Percentiles rank a stretch among this genome's conserved stretches.
Evolutionary conservation across 2,113 vertebrate species (phyloP).

Genomic region (Gobio gobio): DNA sequence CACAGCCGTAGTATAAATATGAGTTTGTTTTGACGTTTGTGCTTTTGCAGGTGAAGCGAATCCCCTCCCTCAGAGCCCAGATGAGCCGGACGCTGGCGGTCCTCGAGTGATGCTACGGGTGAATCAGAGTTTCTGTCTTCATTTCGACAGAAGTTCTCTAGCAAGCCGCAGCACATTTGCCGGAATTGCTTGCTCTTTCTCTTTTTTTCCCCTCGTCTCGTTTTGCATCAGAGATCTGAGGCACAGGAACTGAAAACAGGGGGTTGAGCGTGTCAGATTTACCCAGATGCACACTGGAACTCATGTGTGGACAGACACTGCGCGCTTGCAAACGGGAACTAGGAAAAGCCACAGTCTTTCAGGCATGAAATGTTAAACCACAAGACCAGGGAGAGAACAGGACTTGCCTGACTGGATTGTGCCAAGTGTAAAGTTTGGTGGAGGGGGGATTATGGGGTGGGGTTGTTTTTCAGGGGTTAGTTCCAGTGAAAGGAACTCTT

Average conservation of each 20-base stretch:
- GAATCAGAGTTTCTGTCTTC: neutral
- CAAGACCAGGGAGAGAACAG: neutral
- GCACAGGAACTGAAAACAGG: slow-evolving; percentile 57
- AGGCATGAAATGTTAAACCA: neutral
- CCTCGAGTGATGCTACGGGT: neutral
- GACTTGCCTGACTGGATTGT: too few species aligned
- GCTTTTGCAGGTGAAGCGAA: neutral
- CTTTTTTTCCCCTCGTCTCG: neutral
- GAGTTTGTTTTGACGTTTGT: too few species aligned
- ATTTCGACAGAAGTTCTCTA: neutral
- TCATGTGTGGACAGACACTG: slow-evolving; percentile 37
- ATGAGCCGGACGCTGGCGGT: too few species aligned
- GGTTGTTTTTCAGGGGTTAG: too few species aligned
- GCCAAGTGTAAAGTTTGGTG: too few species aligned
- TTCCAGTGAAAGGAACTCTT: too few species aligned
- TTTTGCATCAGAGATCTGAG: slow-evolving; percentile 30
- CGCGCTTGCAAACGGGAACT: slow-evolving; percentile 43
- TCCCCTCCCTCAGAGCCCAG: neutral
- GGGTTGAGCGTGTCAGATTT: slow-evolving; percentile 22
- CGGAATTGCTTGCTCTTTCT: neutral
- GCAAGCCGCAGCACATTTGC: neutral
- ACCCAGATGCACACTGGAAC: slow-evolving; percentile 31
- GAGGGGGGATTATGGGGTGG: too few species aligned
- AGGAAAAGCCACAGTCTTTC: slow-evolving; percentile 22
- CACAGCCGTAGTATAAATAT: too few species aligned